Evolutionary conservation across 1,140 invertebrate species (phyloP).

Genomic region (Magallana ariakensis): DNA sequence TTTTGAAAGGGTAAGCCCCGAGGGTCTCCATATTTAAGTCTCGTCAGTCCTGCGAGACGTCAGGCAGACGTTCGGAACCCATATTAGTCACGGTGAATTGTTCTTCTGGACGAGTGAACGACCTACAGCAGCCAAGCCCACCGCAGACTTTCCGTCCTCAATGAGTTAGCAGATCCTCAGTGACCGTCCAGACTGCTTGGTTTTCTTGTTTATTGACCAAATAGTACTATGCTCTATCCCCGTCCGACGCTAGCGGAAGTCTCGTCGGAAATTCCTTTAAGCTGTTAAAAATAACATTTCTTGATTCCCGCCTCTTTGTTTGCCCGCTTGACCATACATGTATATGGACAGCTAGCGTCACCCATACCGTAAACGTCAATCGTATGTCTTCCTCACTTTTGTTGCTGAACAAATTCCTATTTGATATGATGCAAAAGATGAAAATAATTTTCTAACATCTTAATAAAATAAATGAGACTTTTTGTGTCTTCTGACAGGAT

Average conservation of each 20-base stretch:
- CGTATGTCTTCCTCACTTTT: too few relatives aligned
- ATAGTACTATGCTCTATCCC: neutral
- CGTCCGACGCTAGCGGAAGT: neutral
- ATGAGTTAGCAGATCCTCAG: constrained; percentile 14
- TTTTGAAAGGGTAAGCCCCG: neutral
- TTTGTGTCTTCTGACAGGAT: too few relatives aligned
- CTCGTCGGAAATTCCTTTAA: neutral
- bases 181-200: neutral
- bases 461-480: too few relatives aligned
- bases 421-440: too few relatives aligned
- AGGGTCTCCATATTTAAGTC: neutral
- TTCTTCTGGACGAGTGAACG: constrained; percentile 26
- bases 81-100: constrained; percentile 22
- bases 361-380: too few relatives aligned
- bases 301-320: neutral
- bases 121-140: constrained; percentile 20
- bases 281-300: constrained; percentile 21
- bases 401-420: too few relatives aligned
- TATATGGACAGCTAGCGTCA: too few relatives aligned
- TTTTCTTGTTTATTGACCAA: constrained; percentile 15
- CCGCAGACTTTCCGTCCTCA: constrained; percentile 21
- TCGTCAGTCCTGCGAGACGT: constrained; percentile 31
- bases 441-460: too few relatives aligned
- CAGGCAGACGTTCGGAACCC: constrained; percentile 8
- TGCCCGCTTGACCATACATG: too few relatives aligned